Evolutionary conservation across 1,140 invertebrate species (phyloP), one percentile per base, ranked within the genome.

Genomic region (Dreissena rostriformis): DNA sequence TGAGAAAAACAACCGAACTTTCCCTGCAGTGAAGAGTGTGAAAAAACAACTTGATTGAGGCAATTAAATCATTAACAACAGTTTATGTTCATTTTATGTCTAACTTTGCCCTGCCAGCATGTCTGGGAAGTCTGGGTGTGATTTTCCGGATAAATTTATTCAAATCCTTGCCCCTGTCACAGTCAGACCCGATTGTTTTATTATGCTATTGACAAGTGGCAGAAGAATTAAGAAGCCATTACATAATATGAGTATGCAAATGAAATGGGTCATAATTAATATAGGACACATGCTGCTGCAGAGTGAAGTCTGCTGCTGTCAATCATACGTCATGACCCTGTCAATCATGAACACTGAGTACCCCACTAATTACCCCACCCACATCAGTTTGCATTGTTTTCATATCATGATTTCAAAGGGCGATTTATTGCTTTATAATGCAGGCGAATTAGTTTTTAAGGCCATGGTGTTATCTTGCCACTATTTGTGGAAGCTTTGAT

Each of bases 181-280:
- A 61, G 57, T 61, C 57, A 61, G 17, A n/a, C 22, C 22, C 22
- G 57, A 61, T 61, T 19, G 57, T 24, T 61, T 61, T 61, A 61
- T 61, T 61, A 61, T 61, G 57, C 2, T 2, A 24, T 24, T 61
- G 57, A 61, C 57, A 61, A 61, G 57, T 61, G 57, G 57, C 57
- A 61, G 57, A 19, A 61, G 57, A 61, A 61, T 61, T 61, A 61
- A 61, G 57, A 61, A 61, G 22, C 22, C 57, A 61, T 61, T 61
- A 61, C 22, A 24, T 61, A 61, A 61, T 61, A 24, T 61, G 17
- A 19, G 22, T 61, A 61, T 61, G 57, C 57, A 61, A 61, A 61
- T 61, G 57, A 61, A 61, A 61, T 61, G 22, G 17, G 17, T 24
- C 17, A 61, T 61, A 61, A 61, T 61, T 61, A 61, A 61, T 61